Base-by-base conservation (phyloP, 2,113 vertebrate species). In the Coregonus clupeaformis region DNA sequence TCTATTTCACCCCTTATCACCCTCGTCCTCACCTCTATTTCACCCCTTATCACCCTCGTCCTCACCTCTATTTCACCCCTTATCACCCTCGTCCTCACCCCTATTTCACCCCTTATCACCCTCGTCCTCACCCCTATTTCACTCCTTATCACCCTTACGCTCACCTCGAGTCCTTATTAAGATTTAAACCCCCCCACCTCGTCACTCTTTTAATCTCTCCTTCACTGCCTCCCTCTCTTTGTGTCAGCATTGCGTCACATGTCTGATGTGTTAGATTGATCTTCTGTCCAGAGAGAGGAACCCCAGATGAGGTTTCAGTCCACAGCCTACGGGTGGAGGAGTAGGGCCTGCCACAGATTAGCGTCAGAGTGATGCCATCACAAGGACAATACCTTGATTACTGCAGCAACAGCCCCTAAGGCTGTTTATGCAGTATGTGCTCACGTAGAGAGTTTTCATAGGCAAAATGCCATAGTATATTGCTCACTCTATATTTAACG, bases 361-460 rank as follows among this genome's bases (percentile, higher is more conserved):
- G 83, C 87, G 81, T 81, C 74, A 74, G 75, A 69, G 73, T 83
- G 85, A 91, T 90, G 86, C 81, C 78, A 85, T 87, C 75, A 69
- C 74, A 32, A 0, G 69, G 45, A 65, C 7, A 18, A 83, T 78
- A 68, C 81, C 65, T 80, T 77, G 78, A 86, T 86, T 84, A 80
- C 72, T 62, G 11, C 5, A 69, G 52, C 78, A 77, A 65, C 22
- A 36, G 36, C 36, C 36, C 36, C 7, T 36, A 36, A 42, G 36
- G 36, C 36, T 42, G 36, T 42, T 42, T 42, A 42, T 42, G 9
- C 36, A 42, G 7, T 42, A 12, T 42, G 36, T 42, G 36, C 36
- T 36, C 36, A 36, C 7, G 36, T 36, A 36, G 36, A 36, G 36
- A 36, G 36, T 36, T 36, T 36, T 36, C 36, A 36, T 36, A 36